A percentile compares a stretch with the other conserved stretches of the same genome.
Evolutionary conservation across 2,888 invertebrate species (phyloP).

Genomic region (Thymelicus sylvestris): DNA sequence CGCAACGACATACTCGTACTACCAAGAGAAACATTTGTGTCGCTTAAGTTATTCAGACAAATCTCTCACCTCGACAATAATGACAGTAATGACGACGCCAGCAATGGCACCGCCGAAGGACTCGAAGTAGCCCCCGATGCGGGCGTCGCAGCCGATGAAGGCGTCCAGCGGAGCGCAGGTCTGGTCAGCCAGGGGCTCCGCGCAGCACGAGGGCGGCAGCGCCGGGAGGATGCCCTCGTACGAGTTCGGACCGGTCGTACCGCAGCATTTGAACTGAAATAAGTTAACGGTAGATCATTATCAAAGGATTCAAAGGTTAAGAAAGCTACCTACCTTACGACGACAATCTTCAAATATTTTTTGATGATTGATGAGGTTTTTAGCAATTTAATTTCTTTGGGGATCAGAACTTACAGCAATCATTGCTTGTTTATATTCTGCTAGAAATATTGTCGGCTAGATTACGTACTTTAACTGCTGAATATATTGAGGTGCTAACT

Average conservation of each 20-base stretch:
- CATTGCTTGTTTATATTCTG: too few species aligned
- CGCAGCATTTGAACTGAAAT: conserved; percentile 69
- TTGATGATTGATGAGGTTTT: too few species aligned
- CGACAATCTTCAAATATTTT: too few species aligned
- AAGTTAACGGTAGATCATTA: background rate
- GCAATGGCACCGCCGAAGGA: conserved; percentile 57
- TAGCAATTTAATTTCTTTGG: too few species aligned
- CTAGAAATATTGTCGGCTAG: too few species aligned
- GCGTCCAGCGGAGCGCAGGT: conserved; percentile 47
- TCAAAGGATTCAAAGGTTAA: too few species aligned
- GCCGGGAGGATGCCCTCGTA: conserved; percentile 46
- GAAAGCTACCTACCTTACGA: too few species aligned
- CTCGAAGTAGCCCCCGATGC: conserved; percentile 55
- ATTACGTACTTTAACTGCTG: too few species aligned
- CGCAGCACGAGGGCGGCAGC: conserved; percentile 59
- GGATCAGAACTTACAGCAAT: too few species aligned
- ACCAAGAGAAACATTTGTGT: too few species aligned
- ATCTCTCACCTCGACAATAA: conserved; percentile 58
- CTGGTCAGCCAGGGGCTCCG: conserved; percentile 24
- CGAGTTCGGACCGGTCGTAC: conserved; percentile 55
- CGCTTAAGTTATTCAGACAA: background rate
- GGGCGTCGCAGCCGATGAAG: conserved; percentile 46
- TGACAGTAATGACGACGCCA: conserved; percentile 50
- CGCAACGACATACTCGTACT: too few species aligned
- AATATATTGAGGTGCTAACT: too few species aligned